Conservation (phyloP, 1,140 invertebrate genomes). For the Whitmania pigra region DNA sequence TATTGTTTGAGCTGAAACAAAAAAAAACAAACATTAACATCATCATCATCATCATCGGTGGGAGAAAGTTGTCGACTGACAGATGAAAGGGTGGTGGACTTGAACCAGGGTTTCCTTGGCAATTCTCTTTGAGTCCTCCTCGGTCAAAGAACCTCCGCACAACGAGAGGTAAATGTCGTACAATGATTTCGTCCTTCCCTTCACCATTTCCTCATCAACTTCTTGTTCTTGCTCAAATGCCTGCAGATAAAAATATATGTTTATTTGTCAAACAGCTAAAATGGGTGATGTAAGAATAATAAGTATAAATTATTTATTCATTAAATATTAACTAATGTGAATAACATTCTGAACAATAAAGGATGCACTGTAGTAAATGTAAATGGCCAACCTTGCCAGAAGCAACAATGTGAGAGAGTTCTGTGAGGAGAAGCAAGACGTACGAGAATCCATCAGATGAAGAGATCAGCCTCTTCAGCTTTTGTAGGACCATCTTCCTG, state of each 20-base stretch:
- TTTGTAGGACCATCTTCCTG: not conserved
- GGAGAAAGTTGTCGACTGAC: constrained; percentile 26
- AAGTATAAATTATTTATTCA: too few relatives aligned
- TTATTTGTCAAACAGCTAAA: too few relatives aligned
- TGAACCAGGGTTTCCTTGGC: constrained; percentile 32
- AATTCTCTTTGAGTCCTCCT: constrained; percentile 32
- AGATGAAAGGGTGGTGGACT: constrained; percentile 37
- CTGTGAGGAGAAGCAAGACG: not conserved
- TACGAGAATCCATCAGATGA: not conserved
- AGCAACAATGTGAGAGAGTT: too few relatives aligned
- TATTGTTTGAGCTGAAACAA: not conserved
- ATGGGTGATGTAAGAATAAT: too few relatives aligned
- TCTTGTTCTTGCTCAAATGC: too few relatives aligned
- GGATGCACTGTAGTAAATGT: too few relatives aligned
- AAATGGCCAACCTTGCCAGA: too few relatives aligned
- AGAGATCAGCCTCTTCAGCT: not conserved
- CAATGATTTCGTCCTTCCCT: too few relatives aligned
- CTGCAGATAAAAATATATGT: too few relatives aligned
- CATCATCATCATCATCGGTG: not conserved
- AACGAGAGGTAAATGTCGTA: not conserved
- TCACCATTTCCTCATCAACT: too few relatives aligned
- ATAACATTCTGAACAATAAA: too few relatives aligned
- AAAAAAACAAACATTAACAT: not conserved
- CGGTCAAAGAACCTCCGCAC: constrained; percentile 24
- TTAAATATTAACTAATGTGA: too few relatives aligned